phyloP scores from a whole-genome alignment of 2,797 vertebrate species.

The Channa striata region DNA sequence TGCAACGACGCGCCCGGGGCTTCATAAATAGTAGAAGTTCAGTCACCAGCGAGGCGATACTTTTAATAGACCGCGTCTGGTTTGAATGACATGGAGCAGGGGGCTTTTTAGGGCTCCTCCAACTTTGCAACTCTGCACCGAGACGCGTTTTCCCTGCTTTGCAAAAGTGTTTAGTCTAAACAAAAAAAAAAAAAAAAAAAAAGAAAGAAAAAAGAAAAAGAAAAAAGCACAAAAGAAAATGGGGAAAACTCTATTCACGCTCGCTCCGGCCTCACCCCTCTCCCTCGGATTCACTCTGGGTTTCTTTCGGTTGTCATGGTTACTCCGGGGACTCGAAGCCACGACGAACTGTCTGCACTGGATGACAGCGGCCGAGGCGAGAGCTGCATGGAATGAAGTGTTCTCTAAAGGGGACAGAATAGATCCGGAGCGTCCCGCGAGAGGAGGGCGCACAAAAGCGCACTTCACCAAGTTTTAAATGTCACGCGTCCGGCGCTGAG shows the following conservation, averaged over 20 bases:
- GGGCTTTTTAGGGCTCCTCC: slow-evolving; percentile 75
- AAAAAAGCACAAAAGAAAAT: slow-evolving; percentile 62
- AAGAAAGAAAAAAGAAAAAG: slow-evolving; percentile 63
- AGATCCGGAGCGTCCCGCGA: slow-evolving; percentile 74
- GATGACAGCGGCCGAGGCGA: slow-evolving; percentile 87
- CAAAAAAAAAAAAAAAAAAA: slow-evolving; percentile 21
- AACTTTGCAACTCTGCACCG: slow-evolving; percentile 67
- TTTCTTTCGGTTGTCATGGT: slow-evolving; percentile 92
- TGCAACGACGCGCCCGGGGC: slow-evolving; percentile 79
- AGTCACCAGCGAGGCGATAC: slow-evolving; percentile 86
- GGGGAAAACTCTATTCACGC: slow-evolving; percentile 71
- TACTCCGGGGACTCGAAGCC: slow-evolving; percentile 88
- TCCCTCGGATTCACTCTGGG: slow-evolving; percentile 88
- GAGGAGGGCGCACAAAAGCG: slow-evolving; percentile 71
- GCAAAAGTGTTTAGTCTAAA: slow-evolving; percentile 55
- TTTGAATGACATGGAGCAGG: slow-evolving; percentile 82
- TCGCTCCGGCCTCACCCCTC: slow-evolving; percentile 75
- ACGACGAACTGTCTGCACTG: slow-evolving; percentile 87
- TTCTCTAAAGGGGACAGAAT: slow-evolving; percentile 77
- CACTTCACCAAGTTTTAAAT: slow-evolving; percentile 79
- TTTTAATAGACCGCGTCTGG: slow-evolving; percentile 91
- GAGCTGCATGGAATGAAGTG: slow-evolving; percentile 87
- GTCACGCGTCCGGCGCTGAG: slow-evolving; percentile 76
- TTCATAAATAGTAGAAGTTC: slow-evolving; percentile 92
- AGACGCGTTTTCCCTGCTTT: slow-evolving; percentile 44